Percentiles rank a stretch among this genome's conserved stretches.
Conservation (phyloP, 2,888 invertebrate species). For the Lagria hirta region DNA sequence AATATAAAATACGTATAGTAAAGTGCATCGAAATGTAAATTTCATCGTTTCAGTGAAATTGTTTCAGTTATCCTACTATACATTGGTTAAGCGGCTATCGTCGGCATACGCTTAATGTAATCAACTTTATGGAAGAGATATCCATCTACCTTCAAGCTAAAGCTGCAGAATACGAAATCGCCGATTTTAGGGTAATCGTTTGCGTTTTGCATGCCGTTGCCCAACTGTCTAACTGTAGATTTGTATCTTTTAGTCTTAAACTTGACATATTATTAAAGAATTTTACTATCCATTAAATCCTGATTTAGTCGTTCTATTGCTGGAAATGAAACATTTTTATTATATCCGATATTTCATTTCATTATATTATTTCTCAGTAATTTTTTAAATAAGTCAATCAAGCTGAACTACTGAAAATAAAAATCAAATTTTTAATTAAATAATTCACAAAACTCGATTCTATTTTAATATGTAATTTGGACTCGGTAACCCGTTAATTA, state of each 20-base stretch:
- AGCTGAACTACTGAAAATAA: too few species aligned
- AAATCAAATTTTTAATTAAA: too few species aligned
- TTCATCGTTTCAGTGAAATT: constrained; percentile 18
- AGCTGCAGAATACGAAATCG: constrained; percentile 37
- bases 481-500: too few species aligned
- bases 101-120: constrained; percentile 36
- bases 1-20: too few species aligned
- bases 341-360: too few species aligned
- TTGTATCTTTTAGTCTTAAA: constrained; percentile 33
- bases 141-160: constrained; percentile 36
- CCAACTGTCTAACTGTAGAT: constrained; percentile 34
- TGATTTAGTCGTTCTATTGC: background rate
- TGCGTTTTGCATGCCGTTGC: constrained; percentile 32
- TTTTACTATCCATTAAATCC: constrained; percentile 28
- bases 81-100: constrained; percentile 36
- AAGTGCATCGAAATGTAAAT: too few species aligned
- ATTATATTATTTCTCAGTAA: too few species aligned
- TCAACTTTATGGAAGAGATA: constrained; percentile 40
- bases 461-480: too few species aligned
- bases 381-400: too few species aligned
- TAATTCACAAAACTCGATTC: too few species aligned
- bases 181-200: constrained; percentile 37
- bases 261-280: constrained; percentile 27
- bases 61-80: constrained; percentile 31
- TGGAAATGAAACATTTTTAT: background rate